Percentiles rank a stretch among this genome's conserved stretches.
Evolutionary conservation across 2,888 invertebrate species (phyloP).

Genomic region (Cryptus viduatorius): DNA sequence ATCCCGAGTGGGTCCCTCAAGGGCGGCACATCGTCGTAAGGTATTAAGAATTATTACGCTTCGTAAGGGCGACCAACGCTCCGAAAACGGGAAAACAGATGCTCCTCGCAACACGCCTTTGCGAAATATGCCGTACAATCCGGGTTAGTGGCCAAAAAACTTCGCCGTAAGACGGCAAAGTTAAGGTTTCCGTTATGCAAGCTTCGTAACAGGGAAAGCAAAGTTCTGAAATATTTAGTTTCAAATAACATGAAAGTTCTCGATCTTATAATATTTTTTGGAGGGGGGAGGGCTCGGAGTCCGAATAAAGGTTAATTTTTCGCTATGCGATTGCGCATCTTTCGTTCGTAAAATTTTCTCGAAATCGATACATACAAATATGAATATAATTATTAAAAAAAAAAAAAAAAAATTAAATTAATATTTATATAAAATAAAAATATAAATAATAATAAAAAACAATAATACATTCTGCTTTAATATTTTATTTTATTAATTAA

Average conservation of each 20-base stretch:
- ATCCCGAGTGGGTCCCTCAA: slow-evolving; percentile 45
- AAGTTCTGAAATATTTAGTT: not conserved
- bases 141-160: not conserved
- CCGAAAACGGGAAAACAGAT: slow-evolving; percentile 47
- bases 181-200: not conserved
- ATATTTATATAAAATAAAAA: too few relatives aligned
- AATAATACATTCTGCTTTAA: too few relatives aligned
- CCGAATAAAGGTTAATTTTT: too few relatives aligned
- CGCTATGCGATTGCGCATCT: too few relatives aligned
- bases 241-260: not conserved
- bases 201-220: not conserved
- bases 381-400: too few relatives aligned
- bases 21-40: slow-evolving; percentile 51
- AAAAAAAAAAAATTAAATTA: too few relatives aligned
- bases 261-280: too few relatives aligned
- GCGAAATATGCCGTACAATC: not conserved
- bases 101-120: not conserved
- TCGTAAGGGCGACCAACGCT: slow-evolving; percentile 8
- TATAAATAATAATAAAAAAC: too few relatives aligned
- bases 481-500: too few relatives aligned
- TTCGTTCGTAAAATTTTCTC: too few relatives aligned
- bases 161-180: not conserved
- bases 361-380: too few relatives aligned
- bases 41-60: slow-evolving; percentile 71
- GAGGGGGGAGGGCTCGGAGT: too few relatives aligned